These are phyloP conservation scores for Epinotia demarniana DNA, from an alignment of 2,888 invertebrate genomes.

Conservation along the genomic window DNA sequence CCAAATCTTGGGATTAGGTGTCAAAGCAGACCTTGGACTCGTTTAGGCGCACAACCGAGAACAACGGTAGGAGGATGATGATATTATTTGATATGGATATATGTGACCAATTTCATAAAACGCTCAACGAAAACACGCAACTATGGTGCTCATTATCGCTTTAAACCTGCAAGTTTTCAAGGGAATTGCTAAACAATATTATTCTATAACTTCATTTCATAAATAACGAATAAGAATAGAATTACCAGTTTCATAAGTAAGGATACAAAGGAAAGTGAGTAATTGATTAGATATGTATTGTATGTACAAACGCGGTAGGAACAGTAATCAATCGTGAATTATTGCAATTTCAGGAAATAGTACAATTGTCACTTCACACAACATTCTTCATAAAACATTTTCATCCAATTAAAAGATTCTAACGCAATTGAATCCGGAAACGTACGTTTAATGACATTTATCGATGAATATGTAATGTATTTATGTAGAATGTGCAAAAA, in stretches of 20 bases:
- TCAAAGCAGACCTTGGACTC: no score
- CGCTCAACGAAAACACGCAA: no score
- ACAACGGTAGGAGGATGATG: no score
- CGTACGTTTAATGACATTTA: not conserved
- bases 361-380: not conserved
- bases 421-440: slow-evolving; percentile 21
- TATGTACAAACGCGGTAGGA: not conserved
- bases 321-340: no score
- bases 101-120: no score
- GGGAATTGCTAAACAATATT: no score
- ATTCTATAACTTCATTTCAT: no score
- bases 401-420: not conserved
- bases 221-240: not conserved
- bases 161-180: no score
- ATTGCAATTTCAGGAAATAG: not conserved
- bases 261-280: not conserved
- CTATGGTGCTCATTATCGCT: no score
- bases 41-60: no score
- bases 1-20: no score
- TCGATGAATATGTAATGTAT: slow-evolving; percentile 13
- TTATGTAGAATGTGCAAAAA: not conserved
- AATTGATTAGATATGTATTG: not conserved
- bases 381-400: not conserved
- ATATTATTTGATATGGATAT: no score
- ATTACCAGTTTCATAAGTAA: not conserved